Conservation (phyloP, 2,113 vertebrate genomes). For the Xiphorhynchus elegans region DNA sequence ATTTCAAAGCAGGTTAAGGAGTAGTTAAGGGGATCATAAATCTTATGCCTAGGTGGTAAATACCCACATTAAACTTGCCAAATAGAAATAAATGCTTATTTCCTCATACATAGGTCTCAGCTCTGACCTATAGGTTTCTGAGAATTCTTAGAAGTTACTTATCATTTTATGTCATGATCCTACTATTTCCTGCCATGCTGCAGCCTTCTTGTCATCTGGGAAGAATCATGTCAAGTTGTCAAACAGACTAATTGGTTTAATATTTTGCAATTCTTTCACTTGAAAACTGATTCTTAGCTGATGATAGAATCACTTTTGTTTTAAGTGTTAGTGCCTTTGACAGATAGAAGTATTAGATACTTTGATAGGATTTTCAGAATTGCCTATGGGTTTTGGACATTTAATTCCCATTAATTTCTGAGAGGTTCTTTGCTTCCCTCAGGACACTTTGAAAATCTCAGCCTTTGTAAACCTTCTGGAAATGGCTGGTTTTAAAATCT, state of each 20-base stretch:
- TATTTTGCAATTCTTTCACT: constrained; percentile 51
- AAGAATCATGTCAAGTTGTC: constrained; percentile 45
- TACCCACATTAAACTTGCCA: neutral
- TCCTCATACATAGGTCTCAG: neutral
- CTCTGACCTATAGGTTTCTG: neutral
- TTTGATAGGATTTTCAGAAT: constrained; percentile 58
- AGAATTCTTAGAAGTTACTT: neutral
- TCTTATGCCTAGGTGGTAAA: neutral
- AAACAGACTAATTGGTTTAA: constrained; percentile 56
- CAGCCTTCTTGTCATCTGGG: constrained; percentile 19
- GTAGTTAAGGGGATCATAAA: constrained; percentile 17
- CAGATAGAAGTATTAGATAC: constrained; percentile 46
- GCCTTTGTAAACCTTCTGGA: constrained; percentile 38
- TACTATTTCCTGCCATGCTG: neutral
- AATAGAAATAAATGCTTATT: neutral
- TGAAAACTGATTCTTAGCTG: constrained; percentile 26
- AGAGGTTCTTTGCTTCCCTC: constrained; percentile 44
- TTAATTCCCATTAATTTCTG: constrained; percentile 62
- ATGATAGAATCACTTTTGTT: constrained; percentile 52
- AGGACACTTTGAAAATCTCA: constrained; percentile 26
- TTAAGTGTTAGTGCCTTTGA: constrained; percentile 49
- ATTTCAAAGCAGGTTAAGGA: neutral
- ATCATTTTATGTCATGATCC: neutral
- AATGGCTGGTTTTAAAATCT: constrained; percentile 24
- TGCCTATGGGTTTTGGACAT: constrained; percentile 14